These are phyloP conservation scores for Eilema caniola DNA, from an alignment of 2,888 invertebrate species.

Conservation along the genomic window DNA sequence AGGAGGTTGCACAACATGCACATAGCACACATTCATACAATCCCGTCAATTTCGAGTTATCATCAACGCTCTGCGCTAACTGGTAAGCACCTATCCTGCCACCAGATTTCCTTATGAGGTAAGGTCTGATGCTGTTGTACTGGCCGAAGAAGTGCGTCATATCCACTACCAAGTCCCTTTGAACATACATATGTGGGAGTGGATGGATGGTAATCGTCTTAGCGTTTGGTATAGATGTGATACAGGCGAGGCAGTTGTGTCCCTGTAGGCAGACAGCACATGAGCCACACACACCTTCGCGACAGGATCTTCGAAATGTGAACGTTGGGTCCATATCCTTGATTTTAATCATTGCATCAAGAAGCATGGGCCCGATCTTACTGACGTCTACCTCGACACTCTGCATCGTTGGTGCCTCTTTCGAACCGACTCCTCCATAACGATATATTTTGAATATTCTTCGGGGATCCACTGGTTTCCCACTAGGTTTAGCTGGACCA, in stretches of 20 bases:
- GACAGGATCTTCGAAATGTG: conserved; percentile 90
- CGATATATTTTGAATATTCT: conserved; percentile 69
- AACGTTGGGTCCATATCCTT: conserved; percentile 87
- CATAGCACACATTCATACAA: conserved; percentile 93
- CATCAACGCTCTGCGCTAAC: conserved; percentile 89
- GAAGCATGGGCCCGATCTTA: conserved; percentile 73
- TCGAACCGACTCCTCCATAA: conserved; percentile 63
- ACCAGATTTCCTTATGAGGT: conserved; percentile 86
- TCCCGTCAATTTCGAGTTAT: conserved; percentile 81
- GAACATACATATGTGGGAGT: conserved; percentile 93
- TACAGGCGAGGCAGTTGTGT: conserved; percentile 90
- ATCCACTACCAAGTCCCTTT: conserved; percentile 90
- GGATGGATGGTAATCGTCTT: conserved; percentile 90
- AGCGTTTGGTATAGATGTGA: conserved; percentile 71
- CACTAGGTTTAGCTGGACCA: background rate
- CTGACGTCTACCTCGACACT: conserved; percentile 70
- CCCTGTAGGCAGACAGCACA: conserved; percentile 92
- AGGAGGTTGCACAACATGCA: conserved; percentile 93
- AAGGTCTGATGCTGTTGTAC: conserved; percentile 91
- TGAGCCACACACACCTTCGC: conserved; percentile 93
- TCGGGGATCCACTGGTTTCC: conserved; percentile 36
- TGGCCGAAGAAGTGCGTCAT: conserved; percentile 91
- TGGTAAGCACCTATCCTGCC: conserved; percentile 80
- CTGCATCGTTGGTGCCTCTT: conserved; percentile 65
- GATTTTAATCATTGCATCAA: conserved; percentile 91